These are phyloP conservation scores for Takifugu rubripes DNA, from an alignment of 2,797 vertebrate genomes.

Conservation along the genomic window DNA sequence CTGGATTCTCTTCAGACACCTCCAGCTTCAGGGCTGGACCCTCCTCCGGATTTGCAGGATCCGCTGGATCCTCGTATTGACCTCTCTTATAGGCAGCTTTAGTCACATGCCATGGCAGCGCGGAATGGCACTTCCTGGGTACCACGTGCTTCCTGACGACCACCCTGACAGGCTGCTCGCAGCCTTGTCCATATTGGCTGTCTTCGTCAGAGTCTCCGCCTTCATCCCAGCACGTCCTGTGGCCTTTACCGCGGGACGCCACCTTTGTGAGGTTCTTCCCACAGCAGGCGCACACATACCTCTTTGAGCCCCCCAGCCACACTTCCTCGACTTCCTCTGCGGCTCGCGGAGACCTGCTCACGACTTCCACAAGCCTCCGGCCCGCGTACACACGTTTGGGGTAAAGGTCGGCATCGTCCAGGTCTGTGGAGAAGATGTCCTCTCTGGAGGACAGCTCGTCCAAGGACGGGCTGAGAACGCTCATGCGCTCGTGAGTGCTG, in stretches of 20 bases:
- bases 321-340: conserved; percentile 15
- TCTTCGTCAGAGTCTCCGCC: conserved; percentile 68
- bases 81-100: conserved; percentile 55
- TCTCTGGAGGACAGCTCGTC: conserved; percentile 80
- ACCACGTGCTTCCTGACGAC: conserved; percentile 51
- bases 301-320: conserved; percentile 50
- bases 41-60: conserved; percentile 17
- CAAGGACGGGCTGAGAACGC: conserved; percentile 76
- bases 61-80: conserved; percentile 26
- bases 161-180: conserved; percentile 40
- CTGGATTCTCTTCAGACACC: conserved; percentile 17
- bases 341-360: not conserved
- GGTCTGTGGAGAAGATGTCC: conserved; percentile 78
- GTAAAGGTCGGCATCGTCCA: conserved; percentile 72
- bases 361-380: conserved; percentile 31
- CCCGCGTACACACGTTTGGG: conserved; percentile 55
- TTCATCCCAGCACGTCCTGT: conserved; percentile 44
- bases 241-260: conserved; percentile 35
- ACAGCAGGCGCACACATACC: conserved; percentile 65
- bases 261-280: conserved; percentile 63
- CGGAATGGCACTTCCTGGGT: conserved; percentile 44
- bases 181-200: conserved; percentile 27
- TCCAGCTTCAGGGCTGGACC: conserved; percentile 30
- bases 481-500: conserved; percentile 68
- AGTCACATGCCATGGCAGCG: conserved; percentile 24